A percentile compares a stretch with the other conserved stretches of the same genome.
phyloP scores from a whole-genome alignment of 1,140 invertebrate species.

The Bicyclus anynana region DNA sequence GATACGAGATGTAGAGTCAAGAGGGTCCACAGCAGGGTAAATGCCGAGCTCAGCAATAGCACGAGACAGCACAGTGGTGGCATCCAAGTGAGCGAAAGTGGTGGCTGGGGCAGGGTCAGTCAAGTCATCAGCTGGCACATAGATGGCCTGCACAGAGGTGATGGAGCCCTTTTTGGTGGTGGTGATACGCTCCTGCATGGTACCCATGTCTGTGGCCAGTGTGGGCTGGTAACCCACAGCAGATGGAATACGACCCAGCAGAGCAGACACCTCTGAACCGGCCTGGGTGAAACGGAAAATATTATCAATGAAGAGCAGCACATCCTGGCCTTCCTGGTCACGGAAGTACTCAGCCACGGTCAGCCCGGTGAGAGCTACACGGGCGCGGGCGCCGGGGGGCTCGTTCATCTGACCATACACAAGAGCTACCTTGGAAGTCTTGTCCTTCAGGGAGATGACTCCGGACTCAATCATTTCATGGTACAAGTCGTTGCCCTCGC shows the following conservation, averaged over 20 bases:
- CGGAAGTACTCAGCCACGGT: slow-evolving; percentile 99
- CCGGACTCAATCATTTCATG: slow-evolving; percentile 99
- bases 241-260: slow-evolving; percentile 99
- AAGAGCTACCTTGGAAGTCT: slow-evolving; percentile 94
- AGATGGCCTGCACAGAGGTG: slow-evolving; percentile 98
- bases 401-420: slow-evolving; percentile 99
- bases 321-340: slow-evolving; percentile 99
- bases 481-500: slow-evolving; percentile 99
- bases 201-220: slow-evolving; percentile 84
- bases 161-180: slow-evolving; percentile 99
- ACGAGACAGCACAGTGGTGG: slow-evolving; percentile 97
- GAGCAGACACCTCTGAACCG: slow-evolving; percentile 97
- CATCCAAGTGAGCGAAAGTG: slow-evolving; percentile 99
- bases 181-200: slow-evolving; percentile 99
- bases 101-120: slow-evolving; percentile 99
- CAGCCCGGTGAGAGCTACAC: slow-evolving; percentile 96
- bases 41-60: slow-evolving; percentile 97
- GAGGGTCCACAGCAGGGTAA: slow-evolving; percentile 98
- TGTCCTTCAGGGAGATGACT: slow-evolving; percentile 95
- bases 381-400: slow-evolving; percentile 98
- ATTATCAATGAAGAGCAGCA: slow-evolving; percentile 99
- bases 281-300: slow-evolving; percentile 99
- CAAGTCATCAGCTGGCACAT: slow-evolving; percentile 99
- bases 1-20: slow-evolving; percentile 98
- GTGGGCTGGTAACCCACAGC: slow-evolving; percentile 99